Conservation (phyloP, 2,797 vertebrate species). For the Pangasius djambal region DNA sequence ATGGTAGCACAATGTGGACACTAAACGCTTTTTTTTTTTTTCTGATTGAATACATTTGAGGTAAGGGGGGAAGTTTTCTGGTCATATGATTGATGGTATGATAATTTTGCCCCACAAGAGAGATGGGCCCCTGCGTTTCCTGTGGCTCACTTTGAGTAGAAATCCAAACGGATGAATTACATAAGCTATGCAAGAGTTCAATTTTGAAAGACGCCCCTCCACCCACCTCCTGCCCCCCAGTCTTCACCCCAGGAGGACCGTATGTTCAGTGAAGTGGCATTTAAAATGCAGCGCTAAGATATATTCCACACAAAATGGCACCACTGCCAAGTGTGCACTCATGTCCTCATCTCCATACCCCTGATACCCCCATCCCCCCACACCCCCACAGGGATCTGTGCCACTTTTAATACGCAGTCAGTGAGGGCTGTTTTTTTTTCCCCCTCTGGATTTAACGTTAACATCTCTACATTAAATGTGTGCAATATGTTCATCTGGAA, state of each 20-base stretch:
- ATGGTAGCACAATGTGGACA: background rate
- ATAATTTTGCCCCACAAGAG: background rate
- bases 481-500: conserved; percentile 2
- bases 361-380: background rate
- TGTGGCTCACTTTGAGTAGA: background rate
- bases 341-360: background rate
- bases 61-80: background rate
- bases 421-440: too few species aligned
- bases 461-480: background rate
- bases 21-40: background rate
- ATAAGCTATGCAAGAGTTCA: background rate
- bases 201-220: background rate
- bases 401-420: background rate
- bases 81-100: background rate
- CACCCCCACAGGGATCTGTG: too few species aligned
- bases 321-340: background rate
- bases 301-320: conserved; percentile 27
- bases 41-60: background rate
- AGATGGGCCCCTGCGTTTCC: background rate
- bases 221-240: conserved; percentile 14
- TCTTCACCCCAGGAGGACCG: conserved; percentile 19
- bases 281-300: conserved; percentile 34
- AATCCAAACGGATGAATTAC: background rate
- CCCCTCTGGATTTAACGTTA: background rate
- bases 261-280: conserved; percentile 29